phyloP scores from a whole-genome alignment of 2,113 vertebrate species.

The Leptosomus discolor region DNA sequence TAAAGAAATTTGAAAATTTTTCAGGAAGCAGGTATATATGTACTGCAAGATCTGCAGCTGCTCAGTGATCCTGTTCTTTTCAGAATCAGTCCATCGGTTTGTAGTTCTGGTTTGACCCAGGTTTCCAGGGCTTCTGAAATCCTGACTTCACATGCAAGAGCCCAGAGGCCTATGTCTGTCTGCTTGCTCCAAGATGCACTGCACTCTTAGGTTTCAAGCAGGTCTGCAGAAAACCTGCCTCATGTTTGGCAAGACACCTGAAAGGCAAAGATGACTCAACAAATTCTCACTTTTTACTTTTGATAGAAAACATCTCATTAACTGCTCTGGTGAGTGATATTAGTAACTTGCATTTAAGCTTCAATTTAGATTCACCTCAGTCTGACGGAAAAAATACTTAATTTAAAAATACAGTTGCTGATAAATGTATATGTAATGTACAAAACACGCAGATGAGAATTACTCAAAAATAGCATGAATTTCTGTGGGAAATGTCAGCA shows the following conservation, averaged over 20 bases:
- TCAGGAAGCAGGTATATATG: neutral
- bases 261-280: neutral
- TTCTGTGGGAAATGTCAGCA: conserved; percentile 16
- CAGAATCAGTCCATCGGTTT: neutral
- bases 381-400: neutral
- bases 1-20: neutral
- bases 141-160: neutral
- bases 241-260: neutral
- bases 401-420: neutral
- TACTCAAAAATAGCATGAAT: neutral
- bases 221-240: neutral
- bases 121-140: neutral
- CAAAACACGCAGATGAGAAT: neutral
- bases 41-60: neutral
- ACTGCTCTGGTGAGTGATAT: neutral
- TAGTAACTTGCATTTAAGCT: neutral
- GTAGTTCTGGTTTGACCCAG: neutral
- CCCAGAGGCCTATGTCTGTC: neutral
- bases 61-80: neutral
- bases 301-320: neutral
- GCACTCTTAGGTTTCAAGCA: neutral
- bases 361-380: neutral
- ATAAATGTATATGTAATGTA: neutral
- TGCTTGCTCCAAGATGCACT: neutral
- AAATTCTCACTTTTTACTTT: neutral